These are phyloP conservation scores for Apamea crenata DNA, from an alignment of 2,888 invertebrate genomes.

Conservation along the genomic window DNA sequence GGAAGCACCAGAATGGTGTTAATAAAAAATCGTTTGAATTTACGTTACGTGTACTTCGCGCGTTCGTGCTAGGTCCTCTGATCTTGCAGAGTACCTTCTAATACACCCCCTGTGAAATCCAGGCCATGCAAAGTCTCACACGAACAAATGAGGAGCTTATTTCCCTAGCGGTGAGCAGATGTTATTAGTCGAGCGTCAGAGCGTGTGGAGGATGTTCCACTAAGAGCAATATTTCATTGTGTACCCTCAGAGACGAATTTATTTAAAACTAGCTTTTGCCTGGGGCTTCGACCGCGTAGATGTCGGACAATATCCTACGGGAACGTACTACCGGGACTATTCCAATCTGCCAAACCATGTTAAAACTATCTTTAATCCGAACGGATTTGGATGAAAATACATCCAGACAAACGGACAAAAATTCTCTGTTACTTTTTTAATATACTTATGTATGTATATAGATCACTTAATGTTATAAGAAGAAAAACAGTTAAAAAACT, in stretches of 20 bases:
- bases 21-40: not conserved
- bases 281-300: not conserved
- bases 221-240: conserved; percentile 13
- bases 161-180: conserved; percentile 45
- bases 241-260: not conserved
- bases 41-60: not conserved
- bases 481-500: too few species aligned
- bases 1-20: not conserved
- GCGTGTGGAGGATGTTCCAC: not conserved
- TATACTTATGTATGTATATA: too few species aligned
- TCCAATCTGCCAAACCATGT: not conserved
- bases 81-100: not conserved
- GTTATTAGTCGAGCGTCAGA: conserved; percentile 8
- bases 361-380: too few species aligned
- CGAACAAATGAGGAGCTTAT: conserved; percentile 33
- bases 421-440: too few species aligned
- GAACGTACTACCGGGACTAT: not conserved
- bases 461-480: too few species aligned
- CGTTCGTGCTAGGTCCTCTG: not conserved
- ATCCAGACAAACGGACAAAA: too few species aligned
- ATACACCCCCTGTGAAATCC: conserved; percentile 10
- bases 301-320: not conserved
- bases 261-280: not conserved
- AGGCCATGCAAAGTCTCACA: conserved; percentile 4
- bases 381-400: too few species aligned